Base-by-base conservation (phyloP, 2,113 vertebrate genomes). In the Eretmochelys imbricata region DNA sequence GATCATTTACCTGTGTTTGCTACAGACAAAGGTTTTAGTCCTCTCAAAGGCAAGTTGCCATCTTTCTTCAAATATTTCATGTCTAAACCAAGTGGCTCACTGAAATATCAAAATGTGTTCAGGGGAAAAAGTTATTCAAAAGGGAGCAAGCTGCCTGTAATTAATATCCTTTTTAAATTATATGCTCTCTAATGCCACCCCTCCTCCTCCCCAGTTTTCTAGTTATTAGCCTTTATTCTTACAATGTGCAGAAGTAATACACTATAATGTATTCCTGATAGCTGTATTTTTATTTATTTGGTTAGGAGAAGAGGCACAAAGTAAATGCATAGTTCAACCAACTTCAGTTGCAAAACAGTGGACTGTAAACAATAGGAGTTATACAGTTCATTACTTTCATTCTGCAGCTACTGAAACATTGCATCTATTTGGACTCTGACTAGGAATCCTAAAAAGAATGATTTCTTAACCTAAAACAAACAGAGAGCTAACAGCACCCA, bases 61-160 rank as follows among this genome's bases (percentile, higher is more conserved):
- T 89, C 51, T 31, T 94, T 95, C 85, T 94, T 89, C 57, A 94
- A 72, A 50, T 51, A 81, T 89, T 91, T 91, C 27, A 90, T 80
- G 35, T 69, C 50, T 84, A 83, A 93, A 20, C 76, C 80, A 89
- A 8, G 10, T 76, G 38, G 27, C 3, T 38, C 82, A 8, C 75
- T 93, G n/a, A 29, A 87, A 72, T 8, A 53, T 38, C 46, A 79
- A 89, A 59, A 59, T 81, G 24, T 1, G 24, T 1, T 65, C 2
- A 2, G 1, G 1, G 12, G 1, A 80, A 5, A 48, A 78, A 55
- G 76, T 65, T 51, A 91, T 51, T 86, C 65, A 51, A 69, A 14
- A 65, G 6, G 5, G 1, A 75, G 80, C 88, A 5, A 48, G 10
- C 4, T 35, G 12, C 24, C 35, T 84, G 38, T 38, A 84, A 25